Conservation (phyloP, 2,113 vertebrate species). For the Lanius collurio region DNA sequence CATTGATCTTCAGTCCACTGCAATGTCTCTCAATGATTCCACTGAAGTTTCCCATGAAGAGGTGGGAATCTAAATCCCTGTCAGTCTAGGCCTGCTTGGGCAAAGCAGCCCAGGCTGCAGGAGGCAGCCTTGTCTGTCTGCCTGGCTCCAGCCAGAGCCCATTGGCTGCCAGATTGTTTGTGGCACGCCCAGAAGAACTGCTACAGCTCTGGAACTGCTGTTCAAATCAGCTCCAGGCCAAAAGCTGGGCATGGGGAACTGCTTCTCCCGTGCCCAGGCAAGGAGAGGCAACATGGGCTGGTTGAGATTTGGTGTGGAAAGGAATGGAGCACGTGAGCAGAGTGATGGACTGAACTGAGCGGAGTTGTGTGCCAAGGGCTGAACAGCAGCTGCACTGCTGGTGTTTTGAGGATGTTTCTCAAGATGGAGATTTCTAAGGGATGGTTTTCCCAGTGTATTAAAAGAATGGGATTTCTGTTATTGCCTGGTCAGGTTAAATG, state of each 20-base stretch:
- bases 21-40: not conserved
- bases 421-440: not conserved
- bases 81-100: not conserved
- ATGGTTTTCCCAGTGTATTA: not conserved
- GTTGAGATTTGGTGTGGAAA: not conserved
- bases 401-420: not conserved
- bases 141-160: not conserved
- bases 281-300: accelerated
- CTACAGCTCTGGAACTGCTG: not conserved
- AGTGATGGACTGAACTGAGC: not conserved
- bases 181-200: accelerated
- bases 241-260: not conserved
- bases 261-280: not conserved
- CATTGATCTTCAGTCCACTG: not conserved
- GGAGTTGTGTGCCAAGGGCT: accelerated
- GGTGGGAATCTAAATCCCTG: not conserved
- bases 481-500: not conserved
- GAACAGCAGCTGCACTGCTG: not conserved
- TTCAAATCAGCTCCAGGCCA: not conserved
- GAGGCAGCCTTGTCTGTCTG: not conserved
- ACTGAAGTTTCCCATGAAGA: not conserved
- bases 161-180: not conserved
- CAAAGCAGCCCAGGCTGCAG: not conserved
- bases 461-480: not conserved
- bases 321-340: not conserved